Conservation (phyloP, 2,113 vertebrate species). For the Pedetes capensis region DNA sequence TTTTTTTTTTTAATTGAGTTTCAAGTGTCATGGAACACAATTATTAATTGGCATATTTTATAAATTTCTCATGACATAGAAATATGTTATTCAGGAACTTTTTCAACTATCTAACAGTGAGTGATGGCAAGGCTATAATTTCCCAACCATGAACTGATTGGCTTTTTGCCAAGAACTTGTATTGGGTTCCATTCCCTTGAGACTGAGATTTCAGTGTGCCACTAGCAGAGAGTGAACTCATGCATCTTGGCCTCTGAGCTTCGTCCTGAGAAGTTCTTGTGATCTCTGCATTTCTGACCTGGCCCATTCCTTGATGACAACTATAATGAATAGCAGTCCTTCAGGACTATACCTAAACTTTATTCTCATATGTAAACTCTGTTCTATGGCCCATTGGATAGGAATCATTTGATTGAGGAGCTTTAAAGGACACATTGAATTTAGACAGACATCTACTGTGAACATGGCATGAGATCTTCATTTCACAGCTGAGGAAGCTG, state of each 20-base stretch:
- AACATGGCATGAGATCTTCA: neutral
- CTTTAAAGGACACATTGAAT: neutral
- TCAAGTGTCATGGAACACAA: neutral
- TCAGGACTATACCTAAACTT: neutral
- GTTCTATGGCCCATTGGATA: neutral
- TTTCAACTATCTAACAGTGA: constrained; percentile 18
- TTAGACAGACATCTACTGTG: neutral
- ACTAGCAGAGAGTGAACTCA: neutral
- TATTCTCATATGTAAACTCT: neutral
- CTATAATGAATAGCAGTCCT: neutral
- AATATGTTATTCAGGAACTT: constrained; percentile 41
- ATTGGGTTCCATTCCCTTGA: neutral
- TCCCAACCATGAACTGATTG: neutral
- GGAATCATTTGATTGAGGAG: neutral
- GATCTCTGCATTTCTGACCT: neutral
- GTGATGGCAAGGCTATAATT: neutral
- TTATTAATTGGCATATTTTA: constrained; percentile 29
- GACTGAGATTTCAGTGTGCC: neutral
- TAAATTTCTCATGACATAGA: constrained; percentile 28
- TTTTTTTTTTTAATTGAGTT: neutral
- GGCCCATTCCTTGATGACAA: neutral
- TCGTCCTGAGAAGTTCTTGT: neutral
- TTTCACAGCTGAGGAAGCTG: neutral
- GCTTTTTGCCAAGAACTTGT: constrained; percentile 41
- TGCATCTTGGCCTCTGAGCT: neutral